phyloP scores from a whole-genome alignment of 2,113 vertebrate species.

The Lates calcarifer region DNA sequence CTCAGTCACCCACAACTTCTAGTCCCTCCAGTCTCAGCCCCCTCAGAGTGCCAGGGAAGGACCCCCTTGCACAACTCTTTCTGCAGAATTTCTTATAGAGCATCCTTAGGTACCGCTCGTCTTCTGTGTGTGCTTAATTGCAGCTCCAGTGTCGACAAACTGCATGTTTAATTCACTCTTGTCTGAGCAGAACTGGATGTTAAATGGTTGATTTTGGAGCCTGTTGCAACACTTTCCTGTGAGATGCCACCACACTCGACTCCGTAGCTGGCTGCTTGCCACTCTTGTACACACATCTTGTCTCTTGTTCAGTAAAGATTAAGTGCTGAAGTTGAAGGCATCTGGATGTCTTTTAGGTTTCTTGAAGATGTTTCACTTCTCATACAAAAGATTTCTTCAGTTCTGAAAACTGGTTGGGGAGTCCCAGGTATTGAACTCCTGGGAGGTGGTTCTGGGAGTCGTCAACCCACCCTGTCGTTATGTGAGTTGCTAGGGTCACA shows the following conservation, averaged over 20 bases:
- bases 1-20: conserved; percentile 93
- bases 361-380: too few species aligned
- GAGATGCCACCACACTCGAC: neutral
- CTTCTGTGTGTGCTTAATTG: conserved; percentile 49
- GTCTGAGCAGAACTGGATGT: neutral
- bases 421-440: too few species aligned
- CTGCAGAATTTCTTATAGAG: conserved; percentile 96
- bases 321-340: neutral
- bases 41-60: conserved; percentile 93
- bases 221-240: neutral
- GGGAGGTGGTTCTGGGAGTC: too few species aligned
- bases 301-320: neutral
- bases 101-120: conserved; percentile 93
- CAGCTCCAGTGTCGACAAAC: conserved; percentile 13
- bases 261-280: conserved; percentile 18
- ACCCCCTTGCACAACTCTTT: conserved; percentile 93
- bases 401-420: too few species aligned
- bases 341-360: too few species aligned
- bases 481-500: too few species aligned
- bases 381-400: too few species aligned
- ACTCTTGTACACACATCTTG: neutral
- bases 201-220: conserved; percentile 8
- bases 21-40: conserved; percentile 95
- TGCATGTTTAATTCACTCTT: conserved; percentile 52
- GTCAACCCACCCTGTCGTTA: too few species aligned